Evolutionary conservation across 2,888 invertebrate species (phyloP), one percentile per base, ranked within the genome.

Genomic region (Candidula unifasciata): DNA sequence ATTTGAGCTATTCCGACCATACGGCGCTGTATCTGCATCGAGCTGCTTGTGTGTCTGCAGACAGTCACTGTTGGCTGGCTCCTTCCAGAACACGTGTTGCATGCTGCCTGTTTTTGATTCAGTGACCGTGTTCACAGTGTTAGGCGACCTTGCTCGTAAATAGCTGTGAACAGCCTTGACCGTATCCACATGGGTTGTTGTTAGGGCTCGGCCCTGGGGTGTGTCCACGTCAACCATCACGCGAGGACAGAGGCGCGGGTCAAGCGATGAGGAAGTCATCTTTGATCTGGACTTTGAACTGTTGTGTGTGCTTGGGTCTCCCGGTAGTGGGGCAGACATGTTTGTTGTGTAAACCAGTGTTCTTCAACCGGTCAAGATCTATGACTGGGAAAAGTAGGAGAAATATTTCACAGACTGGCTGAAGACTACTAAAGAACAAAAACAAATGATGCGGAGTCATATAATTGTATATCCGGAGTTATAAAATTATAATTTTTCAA

Each of bases 71-170:
- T 13, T 44, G 13, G 21, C 3, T 60, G 21, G 30, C 8, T 33
- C 54, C 16, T 13, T 44, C 8, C 24, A 33, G 18, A 30, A 74
- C 54, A 30, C 27, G 16, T 30, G 21, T 27, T 8, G 18, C 3
- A 3, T 0, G 18, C 30, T 54, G 21, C 5, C 54, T 0, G 18
- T 54, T 30, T 16, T 30, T 18, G 16, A 0, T 52, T 74, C 74
- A 54, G 6, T 2, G 33, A 27, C 30, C 0, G 33, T 27, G 2
- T 3, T 21, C 44, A 13, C 6, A 0, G 27, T 16, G 30, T 27
- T 16, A 37, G 79, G 79, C 24, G 79, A 79, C 68, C 79, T 79
- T 44, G 79, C n/a, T 18, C 79, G n/a, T 27, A 79, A 79, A 24
- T 79, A 79, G 27, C 52, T 79, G 24, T 79, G 79, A 0, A 79